Conservation (phyloP, 2,797 vertebrate species). For the Chaetophractus vellerosus region DNA sequence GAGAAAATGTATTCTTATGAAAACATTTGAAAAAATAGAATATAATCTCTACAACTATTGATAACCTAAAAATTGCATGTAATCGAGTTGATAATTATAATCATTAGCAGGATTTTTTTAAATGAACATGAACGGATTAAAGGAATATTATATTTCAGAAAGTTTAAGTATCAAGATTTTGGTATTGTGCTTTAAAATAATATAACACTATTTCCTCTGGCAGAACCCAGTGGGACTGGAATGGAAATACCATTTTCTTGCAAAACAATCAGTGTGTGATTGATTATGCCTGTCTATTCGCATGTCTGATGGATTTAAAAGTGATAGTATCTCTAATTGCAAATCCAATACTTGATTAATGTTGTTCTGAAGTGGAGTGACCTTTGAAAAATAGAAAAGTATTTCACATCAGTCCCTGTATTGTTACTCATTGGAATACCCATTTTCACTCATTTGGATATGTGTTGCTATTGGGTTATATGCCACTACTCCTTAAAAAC, state of each 20-base stretch:
- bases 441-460: conserved; percentile 43
- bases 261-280: conserved; percentile 28
- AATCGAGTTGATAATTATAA: background rate
- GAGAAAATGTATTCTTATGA: background rate
- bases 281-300: conserved; percentile 54
- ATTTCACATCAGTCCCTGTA: conserved; percentile 10
- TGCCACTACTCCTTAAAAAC: background rate
- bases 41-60: background rate
- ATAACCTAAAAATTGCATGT: conserved; percentile 1
- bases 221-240: background rate
- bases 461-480: background rate
- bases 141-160: background rate
- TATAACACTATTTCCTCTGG: background rate
- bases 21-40: background rate
- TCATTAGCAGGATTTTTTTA: background rate
- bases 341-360: conserved; percentile 70
- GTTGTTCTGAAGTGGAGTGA: conserved; percentile 65
- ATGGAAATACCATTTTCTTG: background rate
- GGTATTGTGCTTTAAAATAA: background rate
- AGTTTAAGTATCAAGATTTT: background rate
- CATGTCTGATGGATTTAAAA: conserved; percentile 58
- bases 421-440: conserved; percentile 50
- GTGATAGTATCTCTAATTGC: conserved; percentile 59
- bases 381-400: conserved; percentile 52
- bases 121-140: background rate